Conservation (phyloP, 2,113 vertebrate genomes). For the Istiophorus platypterus region DNA sequence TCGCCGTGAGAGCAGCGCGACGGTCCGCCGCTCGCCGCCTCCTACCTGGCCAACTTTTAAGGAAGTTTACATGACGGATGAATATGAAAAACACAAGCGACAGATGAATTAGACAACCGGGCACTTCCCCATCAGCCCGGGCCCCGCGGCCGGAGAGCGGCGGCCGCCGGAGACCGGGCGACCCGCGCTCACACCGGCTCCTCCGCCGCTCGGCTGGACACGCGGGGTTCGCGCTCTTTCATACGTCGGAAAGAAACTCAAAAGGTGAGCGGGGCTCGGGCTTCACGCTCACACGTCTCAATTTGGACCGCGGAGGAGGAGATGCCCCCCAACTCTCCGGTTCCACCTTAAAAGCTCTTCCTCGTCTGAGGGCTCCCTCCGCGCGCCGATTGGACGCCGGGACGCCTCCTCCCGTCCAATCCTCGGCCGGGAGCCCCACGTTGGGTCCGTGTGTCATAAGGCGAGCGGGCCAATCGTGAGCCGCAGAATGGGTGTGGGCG, state of each 20-base stretch:
- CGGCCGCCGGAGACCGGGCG: neutral
- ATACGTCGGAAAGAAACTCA: neutral
- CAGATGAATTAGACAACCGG: neutral
- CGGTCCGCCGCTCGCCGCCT: no score
- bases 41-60: neutral
- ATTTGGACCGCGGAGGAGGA: slow-evolving; percentile 37
- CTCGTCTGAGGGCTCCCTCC: slow-evolving; percentile 32
- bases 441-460: slow-evolving; percentile 75
- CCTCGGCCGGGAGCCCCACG: slow-evolving; percentile 73
- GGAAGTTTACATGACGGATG: neutral
- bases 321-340: neutral
- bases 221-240: neutral
- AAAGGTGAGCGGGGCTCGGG: slow-evolving; percentile 20
- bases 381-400: slow-evolving; percentile 68
- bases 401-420: slow-evolving; percentile 65
- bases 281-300: slow-evolving; percentile 60
- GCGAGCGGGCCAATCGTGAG: slow-evolving; percentile 65
- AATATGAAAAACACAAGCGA: neutral
- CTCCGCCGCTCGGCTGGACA: neutral
- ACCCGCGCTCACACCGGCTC: neutral
- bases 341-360: slow-evolving; percentile 84
- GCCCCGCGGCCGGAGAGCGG: neutral
- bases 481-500: slow-evolving; percentile 70
- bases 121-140: neutral
- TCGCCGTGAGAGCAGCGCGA: no score